Base-by-base conservation (phyloP, 2,113 vertebrate species). In the Caranx ignobilis region DNA sequence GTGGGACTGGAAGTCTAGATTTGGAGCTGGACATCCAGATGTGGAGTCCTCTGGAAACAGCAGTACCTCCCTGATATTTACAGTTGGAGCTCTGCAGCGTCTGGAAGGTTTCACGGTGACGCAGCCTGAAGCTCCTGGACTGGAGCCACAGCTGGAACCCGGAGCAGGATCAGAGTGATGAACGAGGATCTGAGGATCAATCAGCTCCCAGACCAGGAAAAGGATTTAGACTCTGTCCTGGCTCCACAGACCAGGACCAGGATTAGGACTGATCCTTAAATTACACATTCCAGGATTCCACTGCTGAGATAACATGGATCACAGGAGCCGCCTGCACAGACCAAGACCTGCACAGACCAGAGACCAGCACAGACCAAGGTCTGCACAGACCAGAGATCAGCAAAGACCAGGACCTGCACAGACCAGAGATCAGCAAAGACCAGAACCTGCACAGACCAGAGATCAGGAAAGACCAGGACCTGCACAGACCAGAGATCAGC, bases 231-330 rank as follows among this genome's bases (percentile, higher is more conserved):
- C 54, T 61, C 72, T 57, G 39, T 32, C 31, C 73, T 63, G 85
- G 69, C 68, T 32, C 3, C 31, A 47, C 26, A 50, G 59, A 19
- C 67, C 47, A 43, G 59, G 13, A 0, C 43, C 61, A 31, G 45
- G 78, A 77, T 75, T 60, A 77, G 73, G 50, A 69, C 63, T 64
- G 45, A 77, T 77, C 75, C 84, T 67, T 63, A 61, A 75, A 82
- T 87, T 60, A 82, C 83, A 82, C 81, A 75, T 77, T 81, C 85
- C 77, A 71, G 83, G 71, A 87, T 86, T 79, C 73, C 75, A 65
- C 37, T 3, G 48, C 76, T 76, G 41, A 55, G 45, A 63, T 81
- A 75, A 61, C 75, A 50, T 59, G 37, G 74, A 48, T 50, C 65
- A 43, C 13, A 11, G 0, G 10, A 26, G 0, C 7, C 12, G 31